phyloP scores from a whole-genome alignment of 2,797 vertebrate species.

The Oreochromis mossambicus region DNA sequence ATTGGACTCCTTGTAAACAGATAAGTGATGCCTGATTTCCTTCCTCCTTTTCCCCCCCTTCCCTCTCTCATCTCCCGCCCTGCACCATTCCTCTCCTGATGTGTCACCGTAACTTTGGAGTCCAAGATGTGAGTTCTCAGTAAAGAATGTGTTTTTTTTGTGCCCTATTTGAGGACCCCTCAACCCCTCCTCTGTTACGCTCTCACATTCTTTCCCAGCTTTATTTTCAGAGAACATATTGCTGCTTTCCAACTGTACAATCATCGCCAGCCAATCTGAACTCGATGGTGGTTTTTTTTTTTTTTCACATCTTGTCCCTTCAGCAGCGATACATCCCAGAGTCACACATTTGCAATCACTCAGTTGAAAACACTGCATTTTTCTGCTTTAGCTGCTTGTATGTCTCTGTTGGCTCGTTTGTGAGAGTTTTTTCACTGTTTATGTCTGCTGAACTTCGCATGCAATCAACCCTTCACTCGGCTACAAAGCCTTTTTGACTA shows the following conservation, averaged over 20 bases:
- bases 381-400: not conserved
- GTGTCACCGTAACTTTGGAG: slow-evolving; percentile 71
- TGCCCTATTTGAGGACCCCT: slow-evolving; percentile 56
- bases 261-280: not conserved
- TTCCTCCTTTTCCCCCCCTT: not conserved
- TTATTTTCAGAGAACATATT: slow-evolving; percentile 48
- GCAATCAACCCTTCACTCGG: not conserved
- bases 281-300: not conserved
- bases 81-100: slow-evolving; percentile 69
- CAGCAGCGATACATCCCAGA: not conserved
- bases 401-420: slow-evolving; percentile 1
- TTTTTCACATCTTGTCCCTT: slow-evolving; percentile 6
- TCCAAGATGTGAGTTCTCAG: slow-evolving; percentile 81
- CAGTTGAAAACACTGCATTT: not conserved
- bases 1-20: slow-evolving; percentile 31
- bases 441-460: not conserved
- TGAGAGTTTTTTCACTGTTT: slow-evolving; percentile 8
- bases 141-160: slow-evolving; percentile 77
- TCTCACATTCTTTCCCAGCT: slow-evolving; percentile 59
- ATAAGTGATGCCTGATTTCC: not conserved
- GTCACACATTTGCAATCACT: slow-evolving; percentile 12
- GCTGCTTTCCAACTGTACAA: slow-evolving; percentile 15
- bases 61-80: slow-evolving; percentile 40
- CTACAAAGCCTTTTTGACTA: not conserved
- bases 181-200: slow-evolving; percentile 54